A percentile compares a stretch with the other conserved stretches of the same genome.
phyloP scores from a whole-genome alignment of 2,888 invertebrate genomes.

The Scotopteryx bipunctaria region DNA sequence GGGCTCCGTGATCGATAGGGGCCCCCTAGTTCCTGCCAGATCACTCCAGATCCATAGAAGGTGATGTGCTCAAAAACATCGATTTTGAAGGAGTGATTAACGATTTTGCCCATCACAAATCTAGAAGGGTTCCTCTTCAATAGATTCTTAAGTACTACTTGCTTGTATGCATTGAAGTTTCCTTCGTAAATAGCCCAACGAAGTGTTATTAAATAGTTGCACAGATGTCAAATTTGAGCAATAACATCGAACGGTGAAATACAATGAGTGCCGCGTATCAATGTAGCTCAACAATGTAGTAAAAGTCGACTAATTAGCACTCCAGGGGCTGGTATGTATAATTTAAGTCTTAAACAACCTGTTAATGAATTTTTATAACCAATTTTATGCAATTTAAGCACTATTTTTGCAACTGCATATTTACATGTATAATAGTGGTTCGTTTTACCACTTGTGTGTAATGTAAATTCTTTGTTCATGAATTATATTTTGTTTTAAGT shows the following conservation, averaged over 20 bases:
- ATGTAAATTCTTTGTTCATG: not conserved
- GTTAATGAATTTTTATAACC: slow-evolving; percentile 46
- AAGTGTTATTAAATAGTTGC: slow-evolving; percentile 39
- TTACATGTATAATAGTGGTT: slow-evolving; percentile 36
- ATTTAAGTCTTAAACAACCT: slow-evolving; percentile 46
- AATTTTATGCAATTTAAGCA: slow-evolving; percentile 49
- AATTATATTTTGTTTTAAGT: too few species aligned
- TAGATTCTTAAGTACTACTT: too few species aligned
- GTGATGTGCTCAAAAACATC: too few species aligned
- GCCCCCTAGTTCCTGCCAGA: too few species aligned
- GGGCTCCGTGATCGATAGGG: too few species aligned
- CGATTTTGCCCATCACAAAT: too few species aligned
- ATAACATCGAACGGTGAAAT: slow-evolving; percentile 40
- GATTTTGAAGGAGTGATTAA: too few species aligned
- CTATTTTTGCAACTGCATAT: slow-evolving; percentile 38
- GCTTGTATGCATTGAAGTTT: too few species aligned
- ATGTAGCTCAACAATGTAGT: slow-evolving; percentile 45
- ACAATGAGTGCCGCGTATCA: slow-evolving; percentile 38
- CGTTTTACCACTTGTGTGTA: not conserved
- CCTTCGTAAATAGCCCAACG: not conserved
- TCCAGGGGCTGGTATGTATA: slow-evolving; percentile 42
- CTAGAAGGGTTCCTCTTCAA: too few species aligned
- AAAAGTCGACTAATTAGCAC: slow-evolving; percentile 46
- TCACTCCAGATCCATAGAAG: too few species aligned
- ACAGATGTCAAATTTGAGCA: slow-evolving; percentile 34